Evolutionary conservation across 2,113 vertebrate species (phyloP).

Genomic region (Aegotheles bennettii): DNA sequence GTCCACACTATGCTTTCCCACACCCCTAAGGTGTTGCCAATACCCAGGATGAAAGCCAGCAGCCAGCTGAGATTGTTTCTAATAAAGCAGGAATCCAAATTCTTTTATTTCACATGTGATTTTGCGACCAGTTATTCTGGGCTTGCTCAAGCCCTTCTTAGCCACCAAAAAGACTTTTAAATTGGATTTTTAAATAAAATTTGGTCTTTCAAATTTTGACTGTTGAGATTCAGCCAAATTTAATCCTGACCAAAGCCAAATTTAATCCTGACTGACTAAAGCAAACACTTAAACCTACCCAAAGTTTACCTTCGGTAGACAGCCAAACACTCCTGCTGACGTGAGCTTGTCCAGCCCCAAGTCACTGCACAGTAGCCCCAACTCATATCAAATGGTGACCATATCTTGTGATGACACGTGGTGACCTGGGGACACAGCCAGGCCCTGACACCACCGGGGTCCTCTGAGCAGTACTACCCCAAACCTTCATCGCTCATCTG

Average conservation of each 20-base stretch:
- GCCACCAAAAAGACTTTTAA: not conserved
- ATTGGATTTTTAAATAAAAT: not conserved
- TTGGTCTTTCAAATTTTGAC: not conserved
- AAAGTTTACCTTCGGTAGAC: accelerated
- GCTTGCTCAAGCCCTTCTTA: not conserved
- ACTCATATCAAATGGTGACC: not conserved
- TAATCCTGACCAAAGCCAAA: not conserved
- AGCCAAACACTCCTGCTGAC: accelerated
- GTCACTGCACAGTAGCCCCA: not conserved
- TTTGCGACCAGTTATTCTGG: not conserved
- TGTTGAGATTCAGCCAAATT: not conserved
- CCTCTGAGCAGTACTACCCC: not conserved
- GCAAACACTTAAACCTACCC: not conserved
- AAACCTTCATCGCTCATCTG: not conserved
- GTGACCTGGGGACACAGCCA: not conserved
- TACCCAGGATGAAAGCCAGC: not conserved
- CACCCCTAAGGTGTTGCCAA: not conserved
- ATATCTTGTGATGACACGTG: not conserved
- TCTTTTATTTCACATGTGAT: not conserved
- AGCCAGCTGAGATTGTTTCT: not conserved
- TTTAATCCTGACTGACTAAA: not conserved
- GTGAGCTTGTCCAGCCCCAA: not conserved
- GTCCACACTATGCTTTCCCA: not conserved
- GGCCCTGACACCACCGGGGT: not conserved
- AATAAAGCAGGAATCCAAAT: not conserved